These are phyloP conservation scores for Mormyrus iriodes DNA, from an alignment of 2,113 vertebrate genomes.

Conservation along the genomic window DNA sequence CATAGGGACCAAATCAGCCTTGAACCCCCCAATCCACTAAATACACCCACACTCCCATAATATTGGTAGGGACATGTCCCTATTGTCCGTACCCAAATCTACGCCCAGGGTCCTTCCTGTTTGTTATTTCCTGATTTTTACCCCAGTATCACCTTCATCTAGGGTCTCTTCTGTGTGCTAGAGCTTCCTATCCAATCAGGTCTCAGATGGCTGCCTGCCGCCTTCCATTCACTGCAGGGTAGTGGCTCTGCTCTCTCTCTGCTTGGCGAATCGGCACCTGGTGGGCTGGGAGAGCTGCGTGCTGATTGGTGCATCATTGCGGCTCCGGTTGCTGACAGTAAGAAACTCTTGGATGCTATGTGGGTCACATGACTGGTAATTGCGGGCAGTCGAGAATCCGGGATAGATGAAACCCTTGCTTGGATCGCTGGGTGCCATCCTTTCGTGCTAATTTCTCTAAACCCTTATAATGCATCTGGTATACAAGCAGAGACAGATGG, in stretches of 20 bases:
- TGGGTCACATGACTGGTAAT: background rate
- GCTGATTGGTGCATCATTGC: background rate
- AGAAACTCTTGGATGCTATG: background rate
- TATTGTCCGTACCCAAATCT: background rate
- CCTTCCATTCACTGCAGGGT: background rate
- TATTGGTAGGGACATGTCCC: background rate
- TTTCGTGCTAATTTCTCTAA: background rate
- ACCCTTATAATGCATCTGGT: background rate
- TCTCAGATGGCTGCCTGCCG: background rate
- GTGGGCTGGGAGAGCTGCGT: background rate
- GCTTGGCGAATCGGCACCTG: background rate
- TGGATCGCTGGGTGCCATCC: background rate
- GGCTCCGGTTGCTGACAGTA: background rate
- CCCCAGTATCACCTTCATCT: background rate
- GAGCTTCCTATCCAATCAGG: background rate
- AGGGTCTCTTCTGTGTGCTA: background rate
- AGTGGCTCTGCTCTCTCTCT: background rate
- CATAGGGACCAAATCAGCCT: background rate
- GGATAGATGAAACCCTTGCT: background rate
- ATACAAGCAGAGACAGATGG: conserved; percentile 1
- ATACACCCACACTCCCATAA: background rate
- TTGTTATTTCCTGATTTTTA: background rate
- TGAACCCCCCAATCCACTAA: background rate
- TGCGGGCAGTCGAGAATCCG: background rate
- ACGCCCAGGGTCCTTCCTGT: background rate